Conservation (phyloP, 2,797 vertebrate species). For the Scomberomorus guttatus region DNA sequence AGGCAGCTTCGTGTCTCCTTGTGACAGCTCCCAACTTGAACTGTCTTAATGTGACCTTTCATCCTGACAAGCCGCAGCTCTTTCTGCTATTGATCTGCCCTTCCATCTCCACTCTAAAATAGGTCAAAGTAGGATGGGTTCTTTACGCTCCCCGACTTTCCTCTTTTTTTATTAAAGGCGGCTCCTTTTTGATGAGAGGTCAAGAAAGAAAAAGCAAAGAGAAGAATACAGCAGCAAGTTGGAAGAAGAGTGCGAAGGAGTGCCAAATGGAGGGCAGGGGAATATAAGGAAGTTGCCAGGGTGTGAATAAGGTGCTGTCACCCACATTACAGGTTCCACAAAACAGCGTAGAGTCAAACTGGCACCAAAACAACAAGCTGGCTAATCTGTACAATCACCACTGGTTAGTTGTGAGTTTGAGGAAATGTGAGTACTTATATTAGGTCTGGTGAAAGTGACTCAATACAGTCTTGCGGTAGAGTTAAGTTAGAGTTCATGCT, state of each 20-base stretch:
- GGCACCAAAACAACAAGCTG: conserved; percentile 2
- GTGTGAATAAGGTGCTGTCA: conserved; percentile 50
- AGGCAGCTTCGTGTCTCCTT: background rate
- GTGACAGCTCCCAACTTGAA: conserved; percentile 39
- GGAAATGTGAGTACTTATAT: background rate
- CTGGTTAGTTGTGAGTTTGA: background rate
- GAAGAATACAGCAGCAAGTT: conserved; percentile 4
- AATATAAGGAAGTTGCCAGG: conserved; percentile 18
- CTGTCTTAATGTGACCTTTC: conserved; percentile 56
- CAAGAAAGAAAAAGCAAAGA: conserved; percentile 3
- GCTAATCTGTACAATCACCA: background rate
- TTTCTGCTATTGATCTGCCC: conserved; percentile 34
- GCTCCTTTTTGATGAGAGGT: conserved; percentile 26
- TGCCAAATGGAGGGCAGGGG: conserved; percentile 3
- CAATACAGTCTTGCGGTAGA: background rate
- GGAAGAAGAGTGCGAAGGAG: conserved; percentile 14
- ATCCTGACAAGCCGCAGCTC: conserved; percentile 23
- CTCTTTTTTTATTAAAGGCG: conserved; percentile 15
- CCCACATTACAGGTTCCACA: conserved; percentile 7
- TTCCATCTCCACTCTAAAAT: conserved; percentile 25
- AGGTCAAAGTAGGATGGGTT: conserved; percentile 20
- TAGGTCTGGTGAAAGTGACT: background rate
- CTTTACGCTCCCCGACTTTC: background rate
- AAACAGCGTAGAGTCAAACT: background rate
- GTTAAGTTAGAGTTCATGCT: background rate